A percentile compares a stretch with the other conserved stretches of the same genome.
Conservation (phyloP, 2,888 invertebrate species). For the Melanotus villosus region DNA sequence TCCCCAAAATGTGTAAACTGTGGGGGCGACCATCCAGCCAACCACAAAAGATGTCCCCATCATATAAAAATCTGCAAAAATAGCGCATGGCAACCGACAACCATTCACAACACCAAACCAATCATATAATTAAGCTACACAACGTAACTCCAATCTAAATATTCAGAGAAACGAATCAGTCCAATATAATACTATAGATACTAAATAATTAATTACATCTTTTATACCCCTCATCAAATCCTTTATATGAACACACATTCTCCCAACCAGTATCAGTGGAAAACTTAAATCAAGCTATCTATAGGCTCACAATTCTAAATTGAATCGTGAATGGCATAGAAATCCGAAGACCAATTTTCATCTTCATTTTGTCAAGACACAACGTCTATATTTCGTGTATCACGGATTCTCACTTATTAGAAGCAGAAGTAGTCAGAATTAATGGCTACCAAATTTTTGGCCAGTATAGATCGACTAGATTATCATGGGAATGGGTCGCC, state of each 20-base stretch:
- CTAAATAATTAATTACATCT: neutral
- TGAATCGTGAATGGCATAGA: conserved; percentile 5
- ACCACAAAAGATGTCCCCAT: neutral
- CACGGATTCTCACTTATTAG: neutral
- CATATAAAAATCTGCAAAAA: neutral
- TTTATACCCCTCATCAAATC: neutral
- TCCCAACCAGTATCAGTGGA: no score
- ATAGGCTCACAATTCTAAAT: conserved; percentile 8
- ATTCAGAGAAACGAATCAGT: neutral
- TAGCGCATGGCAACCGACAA: neutral
- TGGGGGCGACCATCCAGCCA: neutral
- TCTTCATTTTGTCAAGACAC: neutral
- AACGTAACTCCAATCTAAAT: neutral
- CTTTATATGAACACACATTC: neutral
- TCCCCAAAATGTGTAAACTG: neutral
- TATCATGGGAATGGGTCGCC: neutral
- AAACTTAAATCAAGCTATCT: neutral
- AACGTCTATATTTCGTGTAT: neutral
- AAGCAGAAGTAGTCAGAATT: neutral
- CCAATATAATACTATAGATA: neutral
- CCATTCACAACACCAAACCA: neutral
- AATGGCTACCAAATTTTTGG: conserved; percentile 4
- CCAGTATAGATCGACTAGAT: neutral
- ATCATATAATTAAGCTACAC: neutral
- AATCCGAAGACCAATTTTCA: conserved; percentile 1